Evolutionary conservation across 2,113 vertebrate genomes (phyloP).

Genomic region (Perca fluviatilis): DNA sequence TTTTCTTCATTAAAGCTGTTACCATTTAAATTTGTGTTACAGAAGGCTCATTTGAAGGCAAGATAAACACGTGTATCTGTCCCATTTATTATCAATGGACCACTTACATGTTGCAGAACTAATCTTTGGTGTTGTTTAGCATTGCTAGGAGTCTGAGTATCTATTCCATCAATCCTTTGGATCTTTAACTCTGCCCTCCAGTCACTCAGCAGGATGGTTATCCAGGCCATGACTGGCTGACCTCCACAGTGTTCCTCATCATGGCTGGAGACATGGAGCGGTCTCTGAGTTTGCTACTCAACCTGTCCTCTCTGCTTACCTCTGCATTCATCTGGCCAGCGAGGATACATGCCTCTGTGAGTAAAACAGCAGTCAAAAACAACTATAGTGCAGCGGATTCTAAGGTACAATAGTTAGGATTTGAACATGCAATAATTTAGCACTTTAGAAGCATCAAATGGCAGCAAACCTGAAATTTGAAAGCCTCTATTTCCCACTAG

Average conservation of each 20-base stretch:
- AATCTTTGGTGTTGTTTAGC: background rate
- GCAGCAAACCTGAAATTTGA: background rate
- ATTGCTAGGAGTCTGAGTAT: background rate
- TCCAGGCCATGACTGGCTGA: slow-evolving; percentile 93
- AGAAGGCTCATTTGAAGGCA: background rate
- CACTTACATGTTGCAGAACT: background rate
- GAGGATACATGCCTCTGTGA: slow-evolving; percentile 91
- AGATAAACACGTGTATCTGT: background rate
- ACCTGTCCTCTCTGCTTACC: slow-evolving; percentile 87
- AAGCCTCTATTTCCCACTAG: background rate
- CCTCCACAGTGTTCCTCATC: slow-evolving; percentile 91
- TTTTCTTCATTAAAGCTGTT: slow-evolving; percentile 7
- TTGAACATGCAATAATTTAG: background rate
- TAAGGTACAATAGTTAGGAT: background rate
- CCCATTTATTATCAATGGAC: background rate
- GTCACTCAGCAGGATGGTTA: slow-evolving; percentile 84
- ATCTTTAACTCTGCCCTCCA: slow-evolving; percentile 87
- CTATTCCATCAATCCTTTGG: background rate
- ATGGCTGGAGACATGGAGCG: slow-evolving; percentile 88
- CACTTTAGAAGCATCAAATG: background rate
- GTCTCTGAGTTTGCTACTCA: slow-evolving; percentile 86
- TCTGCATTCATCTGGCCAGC: slow-evolving; percentile 94
- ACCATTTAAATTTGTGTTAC: background rate
- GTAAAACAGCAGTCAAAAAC: slow-evolving; percentile 52
- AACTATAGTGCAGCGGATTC: background rate